Evolutionary conservation across 2,797 vertebrate genomes (phyloP).

Genomic region (Enteromius anoplus): DNA sequence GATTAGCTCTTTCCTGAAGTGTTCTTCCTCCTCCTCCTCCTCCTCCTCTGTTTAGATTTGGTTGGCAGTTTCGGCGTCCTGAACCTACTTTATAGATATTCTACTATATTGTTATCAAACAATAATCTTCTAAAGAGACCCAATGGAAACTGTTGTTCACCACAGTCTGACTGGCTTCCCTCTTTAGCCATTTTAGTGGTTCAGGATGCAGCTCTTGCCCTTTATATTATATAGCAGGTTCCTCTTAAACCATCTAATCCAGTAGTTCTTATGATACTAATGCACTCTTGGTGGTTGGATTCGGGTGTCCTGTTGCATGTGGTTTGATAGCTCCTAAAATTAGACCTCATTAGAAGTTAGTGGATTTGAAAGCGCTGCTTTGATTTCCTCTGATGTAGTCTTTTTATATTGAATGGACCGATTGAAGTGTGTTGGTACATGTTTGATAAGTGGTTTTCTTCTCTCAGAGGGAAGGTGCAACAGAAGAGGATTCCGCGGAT

Average conservation of each 20-base stretch:
- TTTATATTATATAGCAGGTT: conserved; percentile 33
- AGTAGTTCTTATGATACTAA: conserved; percentile 65
- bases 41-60: conserved; percentile 10
- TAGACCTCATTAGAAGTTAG: conserved; percentile 34
- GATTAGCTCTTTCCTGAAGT: conserved; percentile 38
- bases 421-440: conserved; percentile 48
- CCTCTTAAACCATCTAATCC: conserved; percentile 49
- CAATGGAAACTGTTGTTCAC: conserved; percentile 25
- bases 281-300: conserved; percentile 54
- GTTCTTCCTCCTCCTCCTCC: conserved; percentile 16
- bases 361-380: conserved; percentile 9
- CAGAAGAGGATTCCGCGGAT: conserved; percentile 94
- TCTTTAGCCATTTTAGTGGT: conserved; percentile 27
- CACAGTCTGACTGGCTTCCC: neutral
- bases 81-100: conserved; percentile 40
- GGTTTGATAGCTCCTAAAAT: conserved; percentile 27
- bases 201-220: conserved; percentile 49
- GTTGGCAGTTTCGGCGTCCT: conserved; percentile 37
- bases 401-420: conserved; percentile 45
- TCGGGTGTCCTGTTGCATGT: conserved; percentile 52
- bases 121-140: neutral
- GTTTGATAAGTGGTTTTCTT: conserved; percentile 37
- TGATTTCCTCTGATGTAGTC: conserved; percentile 39
- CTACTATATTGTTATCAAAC: neutral
- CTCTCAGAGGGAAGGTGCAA: conserved; percentile 90